Base-by-base conservation (phyloP, 1,140 invertebrate species). In the Frieseomelitta varia region DNA sequence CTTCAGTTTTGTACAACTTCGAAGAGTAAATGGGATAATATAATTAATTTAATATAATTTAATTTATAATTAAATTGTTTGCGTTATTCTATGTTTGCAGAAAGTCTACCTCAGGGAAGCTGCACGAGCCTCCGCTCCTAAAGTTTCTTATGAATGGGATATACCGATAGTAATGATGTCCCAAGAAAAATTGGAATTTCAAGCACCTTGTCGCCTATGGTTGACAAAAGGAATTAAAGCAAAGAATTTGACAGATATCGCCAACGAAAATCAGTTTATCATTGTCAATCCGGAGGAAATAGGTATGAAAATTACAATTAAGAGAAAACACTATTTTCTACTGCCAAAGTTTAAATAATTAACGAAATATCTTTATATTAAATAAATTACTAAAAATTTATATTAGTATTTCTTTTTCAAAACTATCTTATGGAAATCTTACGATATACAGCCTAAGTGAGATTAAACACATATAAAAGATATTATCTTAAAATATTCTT, bases 271-370 rank as follows among this genome's bases (percentile, higher is more conserved):
- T 30, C 89, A 96, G 53, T 97, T 97, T 85, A 95, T 97, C 69
- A 96, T 98, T 65, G 95, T 97, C 1, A 98, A 98, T 93, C 97
- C 97, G n/a, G 97, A 97, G 85, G 97, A 97, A 94, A 97, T 97
- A 88, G 97, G 97, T 97, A 94, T 90, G 90, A 81, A 4, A 21
- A 58, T 12, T 19, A 11, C 4, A 39, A 56, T 21, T 47, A 47
- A 39, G 24, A 21, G 39, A 47, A 47, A 47, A 10, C 39, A 39
- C 6, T 39, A 3, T 39, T 39, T 39, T 39, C 4, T 39, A 39
- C 39, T 39, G 6, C 39, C 39, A 39, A 39, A 39, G 39, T 39
- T 39, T 39, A 34, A 11, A 76, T 12, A 76, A 17, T n/a, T n/a
- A 76, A 47, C 24, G n/a, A 65, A 65, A 65, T 14, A 15, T 27